phyloP scores from a whole-genome alignment of 2,113 vertebrate species.

The Halichoerus grypus region DNA sequence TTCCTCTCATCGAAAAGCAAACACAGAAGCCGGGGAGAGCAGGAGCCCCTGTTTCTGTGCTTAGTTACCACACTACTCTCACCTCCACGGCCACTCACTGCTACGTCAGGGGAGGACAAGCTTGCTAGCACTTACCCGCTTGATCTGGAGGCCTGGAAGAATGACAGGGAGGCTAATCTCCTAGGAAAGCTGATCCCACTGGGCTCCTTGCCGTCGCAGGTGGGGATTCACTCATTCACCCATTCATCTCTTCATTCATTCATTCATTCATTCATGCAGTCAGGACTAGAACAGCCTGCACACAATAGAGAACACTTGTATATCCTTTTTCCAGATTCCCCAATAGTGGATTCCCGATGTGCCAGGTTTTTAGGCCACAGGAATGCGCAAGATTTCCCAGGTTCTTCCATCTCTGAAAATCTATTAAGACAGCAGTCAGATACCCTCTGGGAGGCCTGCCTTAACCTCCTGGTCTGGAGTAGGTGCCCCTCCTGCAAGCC shows the following conservation, averaged over 20 bases:
- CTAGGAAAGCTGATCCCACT: background rate
- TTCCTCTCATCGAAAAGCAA: background rate
- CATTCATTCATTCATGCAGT: background rate
- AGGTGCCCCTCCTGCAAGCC: accelerated
- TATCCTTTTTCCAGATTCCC: background rate
- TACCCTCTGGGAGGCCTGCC: too few relatives aligned
- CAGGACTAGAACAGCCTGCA: too few relatives aligned
- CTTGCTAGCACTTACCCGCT: background rate
- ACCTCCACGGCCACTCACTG: background rate
- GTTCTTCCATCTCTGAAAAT: background rate
- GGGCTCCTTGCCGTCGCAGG: background rate
- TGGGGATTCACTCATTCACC: background rate
- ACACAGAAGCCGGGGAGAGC: background rate
- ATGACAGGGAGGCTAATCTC: background rate
- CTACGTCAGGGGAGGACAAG: background rate
- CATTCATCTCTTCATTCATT: background rate
- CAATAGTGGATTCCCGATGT: background rate
- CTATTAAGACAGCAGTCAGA: accelerated
- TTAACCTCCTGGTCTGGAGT: background rate
- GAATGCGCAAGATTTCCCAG: background rate
- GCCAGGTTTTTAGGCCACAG: background rate
- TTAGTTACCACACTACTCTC: background rate
- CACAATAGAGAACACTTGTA: background rate
- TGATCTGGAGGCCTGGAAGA: background rate
- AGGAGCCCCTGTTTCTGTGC: background rate